Conservation (phyloP, 53 echinoderm and acorn worm species). For the Actinopyga echinites region DNA sequence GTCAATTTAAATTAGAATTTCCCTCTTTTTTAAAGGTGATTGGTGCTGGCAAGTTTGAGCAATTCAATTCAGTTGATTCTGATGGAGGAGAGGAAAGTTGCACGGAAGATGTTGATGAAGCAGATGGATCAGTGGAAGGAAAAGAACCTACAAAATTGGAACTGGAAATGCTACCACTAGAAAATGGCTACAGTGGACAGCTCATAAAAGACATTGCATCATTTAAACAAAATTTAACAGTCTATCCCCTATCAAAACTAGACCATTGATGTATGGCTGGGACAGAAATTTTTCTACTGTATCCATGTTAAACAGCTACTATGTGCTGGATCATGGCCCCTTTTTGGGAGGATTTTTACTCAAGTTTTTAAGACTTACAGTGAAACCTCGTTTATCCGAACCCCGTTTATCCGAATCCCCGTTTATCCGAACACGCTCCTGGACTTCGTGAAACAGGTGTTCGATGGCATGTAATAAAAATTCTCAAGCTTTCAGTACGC, state of each 20-base stretch:
- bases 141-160: background rate
- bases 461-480: no score
- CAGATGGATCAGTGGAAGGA: background rate
- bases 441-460: no score
- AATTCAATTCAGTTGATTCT: conserved; percentile 19
- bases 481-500: no score
- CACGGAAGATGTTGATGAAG: background rate
- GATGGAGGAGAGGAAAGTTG: background rate
- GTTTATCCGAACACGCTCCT: no score
- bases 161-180: conserved; percentile 60
- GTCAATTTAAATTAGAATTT: background rate
- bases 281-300: background rate
- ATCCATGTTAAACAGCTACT: no score
- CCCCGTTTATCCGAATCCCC: no score
- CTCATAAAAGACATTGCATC: conserved; percentile 57
- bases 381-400: no score
- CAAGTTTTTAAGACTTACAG: no score
- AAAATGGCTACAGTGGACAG: conserved; percentile 53
- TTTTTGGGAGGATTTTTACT: no score
- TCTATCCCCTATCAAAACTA: conserved; percentile 77
- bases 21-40: conserved; percentile 47
- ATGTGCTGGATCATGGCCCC: no score
- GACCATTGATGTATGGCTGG: conserved; percentile 57
- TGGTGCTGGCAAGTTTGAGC: conserved; percentile 63
- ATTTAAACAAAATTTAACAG: conserved; percentile 65